Evolutionary conservation across 2,888 invertebrate genomes (phyloP).

Genomic region (Endomychus coccineus): DNA sequence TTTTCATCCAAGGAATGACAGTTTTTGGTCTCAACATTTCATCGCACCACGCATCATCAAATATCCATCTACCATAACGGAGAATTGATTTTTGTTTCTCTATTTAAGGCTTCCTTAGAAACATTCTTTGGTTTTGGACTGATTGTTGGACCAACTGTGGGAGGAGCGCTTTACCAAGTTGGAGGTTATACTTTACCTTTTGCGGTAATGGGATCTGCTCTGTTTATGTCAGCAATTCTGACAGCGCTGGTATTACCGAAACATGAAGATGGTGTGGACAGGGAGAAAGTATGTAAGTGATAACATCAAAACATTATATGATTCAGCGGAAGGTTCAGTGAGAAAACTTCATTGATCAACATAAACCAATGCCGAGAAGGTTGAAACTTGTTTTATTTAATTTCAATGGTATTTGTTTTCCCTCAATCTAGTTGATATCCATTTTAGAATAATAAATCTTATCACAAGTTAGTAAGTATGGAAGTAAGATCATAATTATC

Average conservation of each 20-base stretch:
- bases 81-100: neutral
- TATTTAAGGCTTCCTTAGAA: slow-evolving; percentile 65
- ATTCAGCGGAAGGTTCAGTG: neutral
- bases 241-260: slow-evolving; percentile 66
- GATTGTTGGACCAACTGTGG: slow-evolving; percentile 85
- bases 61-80: neutral
- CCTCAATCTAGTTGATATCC: no score
- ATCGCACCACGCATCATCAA: no score
- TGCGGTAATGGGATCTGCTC: slow-evolving; percentile 65
- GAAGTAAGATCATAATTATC: no score
- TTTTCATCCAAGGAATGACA: no score
- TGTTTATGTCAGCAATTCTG: slow-evolving; percentile 68
- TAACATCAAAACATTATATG: neutral
- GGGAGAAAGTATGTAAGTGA: slow-evolving; percentile 54
- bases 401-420: no score
- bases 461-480: no score
- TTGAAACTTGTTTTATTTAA: no score
- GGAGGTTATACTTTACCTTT: slow-evolving; percentile 79
- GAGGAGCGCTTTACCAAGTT: slow-evolving; percentile 71
- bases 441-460: no score
- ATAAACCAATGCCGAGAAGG: no score
- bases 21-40: no score
- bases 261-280: slow-evolving; percentile 52
- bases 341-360: neutral
- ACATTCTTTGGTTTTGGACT: slow-evolving; percentile 83